Conservation (phyloP, 2,797 vertebrate genomes). For the Knipowitschia caucasica region DNA sequence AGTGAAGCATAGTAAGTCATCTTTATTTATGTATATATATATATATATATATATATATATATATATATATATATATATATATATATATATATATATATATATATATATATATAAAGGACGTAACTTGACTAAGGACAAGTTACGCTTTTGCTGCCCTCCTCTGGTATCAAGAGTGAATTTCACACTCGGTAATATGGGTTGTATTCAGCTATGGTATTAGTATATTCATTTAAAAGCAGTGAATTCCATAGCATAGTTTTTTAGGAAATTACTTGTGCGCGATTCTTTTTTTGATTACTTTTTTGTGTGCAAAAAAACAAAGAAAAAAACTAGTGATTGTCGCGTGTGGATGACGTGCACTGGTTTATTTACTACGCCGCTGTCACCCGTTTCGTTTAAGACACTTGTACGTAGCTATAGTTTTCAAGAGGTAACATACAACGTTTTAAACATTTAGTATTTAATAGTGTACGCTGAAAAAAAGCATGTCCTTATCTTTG, state of each 20-base stretch:
- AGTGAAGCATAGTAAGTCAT: no score
- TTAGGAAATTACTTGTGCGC: background rate
- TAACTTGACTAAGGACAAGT: no score
- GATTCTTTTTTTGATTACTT: background rate
- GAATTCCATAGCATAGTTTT: background rate
- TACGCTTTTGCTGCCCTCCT: background rate
- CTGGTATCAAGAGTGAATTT: background rate
- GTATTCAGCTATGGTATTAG: background rate
- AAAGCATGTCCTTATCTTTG: background rate
- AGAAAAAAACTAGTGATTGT: constrained; percentile 15
- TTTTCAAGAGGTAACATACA: constrained; percentile 65
- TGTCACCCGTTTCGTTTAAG: constrained; percentile 35
- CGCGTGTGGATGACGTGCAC: constrained; percentile 59
- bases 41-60: no score
- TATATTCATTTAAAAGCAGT: background rate
- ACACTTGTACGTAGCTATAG: constrained; percentile 27
- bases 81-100: no score
- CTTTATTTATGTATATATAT: no score
- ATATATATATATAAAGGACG: no score
- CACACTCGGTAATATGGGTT: background rate
- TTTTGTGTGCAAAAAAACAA: no score
- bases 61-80: no score
- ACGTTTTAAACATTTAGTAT: constrained; percentile 9
- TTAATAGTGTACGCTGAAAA: background rate
- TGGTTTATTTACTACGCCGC: constrained; percentile 54